phyloP scores from a whole-genome alignment of 1,140 invertebrate genomes.

The Drosophila varians region DNA sequence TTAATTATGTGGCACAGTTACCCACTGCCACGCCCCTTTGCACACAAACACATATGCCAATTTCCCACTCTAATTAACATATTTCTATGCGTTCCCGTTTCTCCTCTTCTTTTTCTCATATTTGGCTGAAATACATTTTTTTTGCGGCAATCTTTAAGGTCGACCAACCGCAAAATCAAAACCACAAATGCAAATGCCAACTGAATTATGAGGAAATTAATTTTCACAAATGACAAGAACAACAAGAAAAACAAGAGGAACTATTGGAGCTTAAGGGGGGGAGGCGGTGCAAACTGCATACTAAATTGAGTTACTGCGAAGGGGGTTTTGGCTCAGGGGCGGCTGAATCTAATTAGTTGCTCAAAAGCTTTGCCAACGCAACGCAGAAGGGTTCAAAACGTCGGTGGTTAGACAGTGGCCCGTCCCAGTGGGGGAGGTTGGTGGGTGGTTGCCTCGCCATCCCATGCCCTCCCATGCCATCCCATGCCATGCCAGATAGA shows the following conservation, averaged over 20 bases:
- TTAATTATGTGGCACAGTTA: slow-evolving; percentile 57
- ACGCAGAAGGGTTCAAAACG: slow-evolving; percentile 3
- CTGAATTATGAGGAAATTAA: slow-evolving; percentile 80
- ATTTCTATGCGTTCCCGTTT: slow-evolving; percentile 45
- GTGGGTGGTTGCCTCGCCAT: no score
- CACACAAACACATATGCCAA: background rate
- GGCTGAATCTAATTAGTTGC: slow-evolving; percentile 73
- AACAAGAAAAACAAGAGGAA: slow-evolving; percentile 2
- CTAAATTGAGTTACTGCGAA: slow-evolving; percentile 68
- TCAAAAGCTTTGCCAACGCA: slow-evolving; percentile 61
- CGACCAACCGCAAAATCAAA: slow-evolving; percentile 74
- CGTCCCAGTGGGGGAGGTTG: background rate
- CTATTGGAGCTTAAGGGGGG: background rate
- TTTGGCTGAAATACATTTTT: slow-evolving; percentile 15
- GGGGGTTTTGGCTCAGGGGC: slow-evolving; percentile 15
- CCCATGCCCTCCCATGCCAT: no score
- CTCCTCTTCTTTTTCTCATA: background rate
- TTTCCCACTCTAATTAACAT: slow-evolving; percentile 58
- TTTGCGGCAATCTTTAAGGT: slow-evolving; percentile 51
- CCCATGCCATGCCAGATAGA: slow-evolving; percentile 17
- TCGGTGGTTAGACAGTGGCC: background rate
- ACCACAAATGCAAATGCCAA: slow-evolving; percentile 73
- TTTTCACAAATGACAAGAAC: slow-evolving; percentile 62
- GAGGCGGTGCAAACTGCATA: slow-evolving; percentile 72
- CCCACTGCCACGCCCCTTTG: background rate